These are phyloP conservation scores for Diplazon laetatorius DNA, from an alignment of 2,888 invertebrate species.

Conservation along the genomic window DNA sequence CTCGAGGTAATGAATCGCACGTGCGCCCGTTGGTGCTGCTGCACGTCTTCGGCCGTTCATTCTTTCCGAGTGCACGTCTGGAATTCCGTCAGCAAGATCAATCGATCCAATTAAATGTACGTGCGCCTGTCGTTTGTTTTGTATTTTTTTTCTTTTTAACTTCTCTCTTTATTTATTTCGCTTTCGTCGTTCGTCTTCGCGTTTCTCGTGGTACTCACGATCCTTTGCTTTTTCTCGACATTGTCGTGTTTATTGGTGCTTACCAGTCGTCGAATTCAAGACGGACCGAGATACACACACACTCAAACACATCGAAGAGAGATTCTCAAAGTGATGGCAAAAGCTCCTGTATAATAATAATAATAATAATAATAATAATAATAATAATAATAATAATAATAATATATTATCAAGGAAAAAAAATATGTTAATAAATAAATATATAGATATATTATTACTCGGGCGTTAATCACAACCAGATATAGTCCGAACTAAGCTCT, in stretches of 20 bases:
- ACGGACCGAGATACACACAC: neutral
- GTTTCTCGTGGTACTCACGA: conserved; percentile 12
- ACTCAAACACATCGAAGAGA: no score
- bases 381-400: no score
- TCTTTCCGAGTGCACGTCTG: conserved; percentile 44
- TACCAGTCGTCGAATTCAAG: neutral
- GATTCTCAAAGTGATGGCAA: conserved; percentile 11
- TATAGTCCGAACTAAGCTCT: no score
- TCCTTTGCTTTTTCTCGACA: conserved; percentile 24
- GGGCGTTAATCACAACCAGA: no score
- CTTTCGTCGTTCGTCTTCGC: neutral
- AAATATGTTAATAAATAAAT: no score
- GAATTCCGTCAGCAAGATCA: conserved; percentile 58
- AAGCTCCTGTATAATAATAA: no score
- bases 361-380: no score
- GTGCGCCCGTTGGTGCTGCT: conserved; percentile 48
- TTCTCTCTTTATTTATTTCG: no score
- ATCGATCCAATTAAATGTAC: conserved; percentile 62
- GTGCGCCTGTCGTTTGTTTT: conserved; percentile 39
- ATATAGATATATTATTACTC: no score
- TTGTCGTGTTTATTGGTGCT: neutral
- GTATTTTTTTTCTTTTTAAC: conserved; percentile 6
- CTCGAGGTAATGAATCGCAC: conserved; percentile 19
- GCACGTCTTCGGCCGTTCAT: conserved; percentile 39
- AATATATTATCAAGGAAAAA: no score